These are phyloP conservation scores for Tipula unca DNA, from an alignment of 2,888 invertebrate species.

Conservation along the genomic window DNA sequence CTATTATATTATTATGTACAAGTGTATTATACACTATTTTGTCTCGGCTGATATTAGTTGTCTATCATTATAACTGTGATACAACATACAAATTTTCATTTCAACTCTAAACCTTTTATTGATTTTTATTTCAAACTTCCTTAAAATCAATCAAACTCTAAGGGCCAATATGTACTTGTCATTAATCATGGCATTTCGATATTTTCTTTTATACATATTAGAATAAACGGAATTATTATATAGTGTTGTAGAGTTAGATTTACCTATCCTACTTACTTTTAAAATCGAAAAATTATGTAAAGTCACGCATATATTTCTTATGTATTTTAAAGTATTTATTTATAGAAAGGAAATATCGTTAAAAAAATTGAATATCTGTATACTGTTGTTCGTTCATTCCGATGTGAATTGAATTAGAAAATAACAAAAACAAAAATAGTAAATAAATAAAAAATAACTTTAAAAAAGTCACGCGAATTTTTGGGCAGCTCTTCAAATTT, in stretches of 20 bases:
- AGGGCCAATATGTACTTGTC: not conserved
- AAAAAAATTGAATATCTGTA: not conserved
- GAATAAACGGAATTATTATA: not conserved
- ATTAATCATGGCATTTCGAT: not conserved
- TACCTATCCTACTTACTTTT: not conserved
- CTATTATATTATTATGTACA: not conserved
- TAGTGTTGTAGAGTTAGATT: not conserved
- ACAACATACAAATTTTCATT: not conserved
- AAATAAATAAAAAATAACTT: not conserved
- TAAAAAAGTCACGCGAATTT: slow-evolving; percentile 8
- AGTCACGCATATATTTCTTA: not conserved
- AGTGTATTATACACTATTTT: not conserved
- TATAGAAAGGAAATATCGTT: not conserved
- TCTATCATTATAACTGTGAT: not conserved
- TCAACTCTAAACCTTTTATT: not conserved
- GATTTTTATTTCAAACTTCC: not conserved
- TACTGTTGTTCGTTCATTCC: not conserved
- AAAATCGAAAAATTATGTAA: not conserved
- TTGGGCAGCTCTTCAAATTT: not conserved
- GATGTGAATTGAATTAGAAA: not conserved
- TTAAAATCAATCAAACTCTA: not conserved
- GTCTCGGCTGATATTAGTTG: not conserved
- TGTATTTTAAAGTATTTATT: not conserved
- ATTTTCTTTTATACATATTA: not conserved
- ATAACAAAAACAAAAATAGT: not conserved